Conservation (phyloP, 2,888 invertebrate species). For the Andricus quercusramuli region DNA sequence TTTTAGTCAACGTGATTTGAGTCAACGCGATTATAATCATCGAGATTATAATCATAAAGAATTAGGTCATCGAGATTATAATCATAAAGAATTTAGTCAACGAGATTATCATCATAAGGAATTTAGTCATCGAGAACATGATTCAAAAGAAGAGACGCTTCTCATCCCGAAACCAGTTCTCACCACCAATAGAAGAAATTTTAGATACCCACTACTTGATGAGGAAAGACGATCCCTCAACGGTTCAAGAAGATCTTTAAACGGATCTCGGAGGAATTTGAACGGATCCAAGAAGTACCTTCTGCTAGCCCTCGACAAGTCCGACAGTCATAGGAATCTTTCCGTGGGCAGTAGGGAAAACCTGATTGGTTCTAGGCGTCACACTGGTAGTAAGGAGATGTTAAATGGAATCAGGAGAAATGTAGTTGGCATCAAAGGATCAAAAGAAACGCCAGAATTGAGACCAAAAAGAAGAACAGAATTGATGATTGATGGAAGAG, state of each 20-base stretch:
- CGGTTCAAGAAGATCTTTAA: conserved; percentile 59
- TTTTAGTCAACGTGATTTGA: not conserved
- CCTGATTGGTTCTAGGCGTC: conserved; percentile 55
- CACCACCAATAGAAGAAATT: not conserved
- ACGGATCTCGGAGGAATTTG: conserved; percentile 53
- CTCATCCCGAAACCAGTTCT: conserved; percentile 26
- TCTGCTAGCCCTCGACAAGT: conserved; percentile 60
- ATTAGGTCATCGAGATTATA: not conserved
- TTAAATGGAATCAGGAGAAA: conserved; percentile 79
- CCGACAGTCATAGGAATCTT: conserved; percentile 56
- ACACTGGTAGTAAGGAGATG: conserved; percentile 64
- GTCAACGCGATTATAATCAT: conserved; percentile 5
- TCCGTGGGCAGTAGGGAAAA: conserved; percentile 57
- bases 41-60: not conserved
- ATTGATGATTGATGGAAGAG: conserved; percentile 43
- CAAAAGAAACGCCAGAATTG: conserved; percentile 79
- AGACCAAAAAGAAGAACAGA: conserved; percentile 42
- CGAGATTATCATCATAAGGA: conserved; percentile 1
- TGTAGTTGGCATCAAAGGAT: conserved; percentile 74
- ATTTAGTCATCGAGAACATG: not conserved
- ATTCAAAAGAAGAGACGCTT: conserved; percentile 12
- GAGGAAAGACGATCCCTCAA: conserved; percentile 65
- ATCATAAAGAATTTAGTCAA: not conserved
- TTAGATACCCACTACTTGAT: conserved; percentile 47
- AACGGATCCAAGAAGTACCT: conserved; percentile 62